These are phyloP conservation scores for Colletes gigas DNA, from an alignment of 1,140 invertebrate genomes.

Conservation along the genomic window DNA sequence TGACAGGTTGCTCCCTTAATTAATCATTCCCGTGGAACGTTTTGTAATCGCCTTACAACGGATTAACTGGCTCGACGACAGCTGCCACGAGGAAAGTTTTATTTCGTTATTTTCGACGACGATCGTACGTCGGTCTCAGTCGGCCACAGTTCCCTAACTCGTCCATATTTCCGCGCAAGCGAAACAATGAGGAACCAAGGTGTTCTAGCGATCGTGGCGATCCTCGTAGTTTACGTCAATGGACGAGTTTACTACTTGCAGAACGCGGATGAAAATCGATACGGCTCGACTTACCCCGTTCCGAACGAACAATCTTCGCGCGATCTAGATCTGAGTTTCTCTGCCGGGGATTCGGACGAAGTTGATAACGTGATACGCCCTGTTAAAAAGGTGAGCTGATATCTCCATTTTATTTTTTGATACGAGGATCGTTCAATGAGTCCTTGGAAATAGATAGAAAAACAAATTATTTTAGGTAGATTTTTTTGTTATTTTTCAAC, in stretches of 20 bases:
- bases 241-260: constrained; percentile 66
- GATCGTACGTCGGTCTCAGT: constrained; percentile 1
- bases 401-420: background rate
- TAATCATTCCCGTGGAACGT: constrained; percentile 46
- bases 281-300: constrained; percentile 47
- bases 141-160: background rate
- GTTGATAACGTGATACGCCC: constrained; percentile 43
- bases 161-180: background rate
- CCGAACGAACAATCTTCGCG: constrained; percentile 67
- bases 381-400: constrained; percentile 62
- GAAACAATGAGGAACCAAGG: constrained; percentile 33
- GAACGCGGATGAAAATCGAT: constrained; percentile 35
- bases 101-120: constrained; percentile 40
- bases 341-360: constrained; percentile 58
- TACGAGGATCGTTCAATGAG: background rate
- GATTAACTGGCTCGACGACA: constrained; percentile 62
- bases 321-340: constrained; percentile 72
- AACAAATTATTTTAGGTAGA: too few species aligned
- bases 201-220: background rate
- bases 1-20: constrained; percentile 40
- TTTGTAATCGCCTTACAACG: constrained; percentile 70
- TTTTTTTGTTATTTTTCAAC: too few species aligned
- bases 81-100: constrained; percentile 33
- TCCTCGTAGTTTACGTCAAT: constrained; percentile 34
- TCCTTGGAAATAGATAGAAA: too few species aligned